Conservation (phyloP, 2,797 vertebrate species). For the Tapera naevia region DNA sequence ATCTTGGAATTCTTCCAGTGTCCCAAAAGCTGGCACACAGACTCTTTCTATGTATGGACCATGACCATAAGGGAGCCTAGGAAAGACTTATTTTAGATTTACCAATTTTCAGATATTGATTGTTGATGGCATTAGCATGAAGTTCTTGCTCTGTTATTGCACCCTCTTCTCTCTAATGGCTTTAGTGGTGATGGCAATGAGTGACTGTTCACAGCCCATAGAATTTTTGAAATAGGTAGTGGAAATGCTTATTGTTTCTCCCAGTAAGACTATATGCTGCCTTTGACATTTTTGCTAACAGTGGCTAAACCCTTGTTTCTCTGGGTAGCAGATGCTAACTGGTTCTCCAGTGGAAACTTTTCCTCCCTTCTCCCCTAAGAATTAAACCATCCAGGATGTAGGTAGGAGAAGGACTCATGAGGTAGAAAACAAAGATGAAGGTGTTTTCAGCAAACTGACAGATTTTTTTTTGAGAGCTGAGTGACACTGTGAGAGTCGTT, state of each 20-base stretch:
- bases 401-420: not conserved
- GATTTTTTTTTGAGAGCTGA: slow-evolving; percentile 6
- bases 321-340: not conserved
- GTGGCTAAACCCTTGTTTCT: not conserved
- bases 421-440: not conserved
- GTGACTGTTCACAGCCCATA: not conserved
- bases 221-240: not conserved
- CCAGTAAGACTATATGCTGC: not conserved
- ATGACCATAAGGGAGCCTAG: not conserved
- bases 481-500: not conserved
- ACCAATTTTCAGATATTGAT: not conserved
- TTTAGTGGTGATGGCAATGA: not conserved
- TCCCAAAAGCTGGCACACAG: not conserved
- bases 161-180: not conserved
- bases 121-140: not conserved
- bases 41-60: not conserved
- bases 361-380: not conserved
- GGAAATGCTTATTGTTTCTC: not conserved
- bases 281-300: not conserved
- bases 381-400: not conserved
- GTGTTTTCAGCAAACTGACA: not conserved
- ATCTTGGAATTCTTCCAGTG: slow-evolving; percentile 30
- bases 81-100: not conserved
- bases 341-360: not conserved
- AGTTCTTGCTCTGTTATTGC: not conserved